These are phyloP conservation scores for Microctenopoma stevenorrisi DNA, from an alignment of 2,797 vertebrate genomes.

Conservation along the genomic window DNA sequence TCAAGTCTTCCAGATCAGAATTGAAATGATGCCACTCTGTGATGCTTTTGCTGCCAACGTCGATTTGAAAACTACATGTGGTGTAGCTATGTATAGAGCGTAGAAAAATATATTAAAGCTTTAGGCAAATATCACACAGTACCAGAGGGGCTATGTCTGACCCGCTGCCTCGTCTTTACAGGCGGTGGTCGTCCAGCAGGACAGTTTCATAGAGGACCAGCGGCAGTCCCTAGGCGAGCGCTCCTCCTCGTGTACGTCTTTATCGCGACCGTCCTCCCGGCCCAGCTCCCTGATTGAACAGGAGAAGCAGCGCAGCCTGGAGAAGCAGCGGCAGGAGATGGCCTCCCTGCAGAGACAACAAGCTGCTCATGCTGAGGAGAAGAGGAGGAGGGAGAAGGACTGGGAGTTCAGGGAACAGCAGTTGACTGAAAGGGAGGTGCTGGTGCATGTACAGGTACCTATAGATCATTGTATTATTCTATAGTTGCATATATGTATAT, in stretches of 20 bases:
- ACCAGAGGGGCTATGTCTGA: conserved; percentile 8
- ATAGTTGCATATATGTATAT: not conserved
- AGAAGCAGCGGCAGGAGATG: conserved; percentile 95
- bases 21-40: conserved; percentile 3
- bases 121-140: not conserved
- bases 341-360: conserved; percentile 92
- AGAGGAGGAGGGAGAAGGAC: conserved; percentile 84
- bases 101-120: not conserved
- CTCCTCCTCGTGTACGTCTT: conserved; percentile 69
- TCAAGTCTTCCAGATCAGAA: conserved; percentile 16
- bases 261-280: conserved; percentile 77
- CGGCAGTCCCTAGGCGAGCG: conserved; percentile 89
- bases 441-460: conserved; percentile 75
- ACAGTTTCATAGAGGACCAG: conserved; percentile 96
- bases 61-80: not conserved
- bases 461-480: conserved; percentile 6
- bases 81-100: not conserved
- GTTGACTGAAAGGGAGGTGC: conserved; percentile 84
- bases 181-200: conserved; percentile 95
- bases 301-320: conserved; percentile 97
- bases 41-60: conserved; percentile 1
- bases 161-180: conserved; percentile 53
- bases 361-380: conserved; percentile 90
- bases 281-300: conserved; percentile 92
- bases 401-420: conserved; percentile 89